Conservation (phyloP, 2,888 invertebrate species). For the Glomeris marginata region DNA sequence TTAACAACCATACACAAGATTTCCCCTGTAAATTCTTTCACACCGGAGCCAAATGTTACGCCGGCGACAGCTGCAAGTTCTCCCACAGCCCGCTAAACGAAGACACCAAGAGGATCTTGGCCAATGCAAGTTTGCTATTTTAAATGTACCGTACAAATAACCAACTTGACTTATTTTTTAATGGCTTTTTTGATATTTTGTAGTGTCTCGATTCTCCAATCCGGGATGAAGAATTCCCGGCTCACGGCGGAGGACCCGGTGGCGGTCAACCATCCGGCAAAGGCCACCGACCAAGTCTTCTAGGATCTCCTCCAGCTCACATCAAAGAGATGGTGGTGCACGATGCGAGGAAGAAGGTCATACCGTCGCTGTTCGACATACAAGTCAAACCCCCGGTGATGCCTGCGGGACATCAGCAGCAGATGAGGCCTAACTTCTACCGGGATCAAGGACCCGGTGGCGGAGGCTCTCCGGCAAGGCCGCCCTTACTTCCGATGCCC, state of each 20-base stretch:
- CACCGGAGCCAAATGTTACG: conserved; percentile 64
- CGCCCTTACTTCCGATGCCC: background rate
- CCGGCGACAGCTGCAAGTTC: conserved; percentile 78
- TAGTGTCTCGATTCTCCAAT: too few relatives aligned
- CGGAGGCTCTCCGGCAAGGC: background rate
- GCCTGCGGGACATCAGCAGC: background rate
- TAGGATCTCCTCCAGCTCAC: conserved; percentile 26
- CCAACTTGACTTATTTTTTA: too few relatives aligned
- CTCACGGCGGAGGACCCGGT: too few relatives aligned
- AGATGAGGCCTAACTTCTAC: background rate
- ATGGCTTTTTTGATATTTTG: too few relatives aligned
- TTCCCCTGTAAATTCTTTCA: conserved; percentile 97
- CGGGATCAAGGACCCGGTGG: background rate
- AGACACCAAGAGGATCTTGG: conserved; percentile 44
- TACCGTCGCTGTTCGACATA: conserved; percentile 17
- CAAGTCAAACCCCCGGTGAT: conserved; percentile 8
- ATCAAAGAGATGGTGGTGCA: conserved; percentile 9
- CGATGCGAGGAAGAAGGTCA: conserved; percentile 3
- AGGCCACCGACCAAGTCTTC: conserved; percentile 16
- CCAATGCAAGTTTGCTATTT: conserved; percentile 29
- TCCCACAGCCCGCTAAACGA: conserved; percentile 81
- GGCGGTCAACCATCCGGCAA: background rate
- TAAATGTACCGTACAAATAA: too few relatives aligned
- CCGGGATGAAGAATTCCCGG: too few relatives aligned
- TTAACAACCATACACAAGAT: conserved; percentile 36